Percentiles rank a stretch among this genome's conserved stretches.
Evolutionary conservation across 2,888 invertebrate species (phyloP).

Genomic region (Agrotis ipsilon): DNA sequence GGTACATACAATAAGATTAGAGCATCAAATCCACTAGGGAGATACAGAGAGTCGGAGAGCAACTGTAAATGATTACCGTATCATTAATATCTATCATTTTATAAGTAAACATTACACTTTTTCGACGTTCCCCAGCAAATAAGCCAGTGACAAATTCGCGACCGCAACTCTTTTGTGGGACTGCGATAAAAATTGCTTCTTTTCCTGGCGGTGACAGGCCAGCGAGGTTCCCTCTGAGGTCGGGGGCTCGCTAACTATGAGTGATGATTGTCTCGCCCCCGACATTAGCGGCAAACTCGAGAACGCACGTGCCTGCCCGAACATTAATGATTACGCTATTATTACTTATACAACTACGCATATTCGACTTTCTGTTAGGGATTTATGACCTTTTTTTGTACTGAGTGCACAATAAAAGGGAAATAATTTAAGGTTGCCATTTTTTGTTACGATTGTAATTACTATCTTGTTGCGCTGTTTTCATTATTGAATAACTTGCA

Average conservation of each 20-base stretch:
- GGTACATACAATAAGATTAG: constrained; percentile 34
- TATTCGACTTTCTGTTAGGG: constrained; percentile 52
- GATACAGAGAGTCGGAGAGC: constrained; percentile 31
- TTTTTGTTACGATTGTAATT: constrained; percentile 12
- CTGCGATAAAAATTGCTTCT: constrained; percentile 86
- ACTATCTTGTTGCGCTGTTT: constrained; percentile 10
- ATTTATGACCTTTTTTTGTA: constrained; percentile 56
- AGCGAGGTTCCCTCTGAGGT: constrained; percentile 75
- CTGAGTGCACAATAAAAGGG: constrained; percentile 42
- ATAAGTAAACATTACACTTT: constrained; percentile 76
- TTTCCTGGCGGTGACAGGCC: constrained; percentile 82
- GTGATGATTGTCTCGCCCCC: constrained; percentile 86
- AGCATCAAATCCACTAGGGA: constrained; percentile 38
- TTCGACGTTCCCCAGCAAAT: constrained; percentile 76
- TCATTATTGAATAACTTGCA: too few species aligned
- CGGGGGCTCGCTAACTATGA: constrained; percentile 85
- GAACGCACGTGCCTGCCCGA: constrained; percentile 78
- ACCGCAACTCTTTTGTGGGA: constrained; percentile 88
- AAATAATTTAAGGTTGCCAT: constrained; percentile 20
- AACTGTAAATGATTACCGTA: constrained; percentile 64
- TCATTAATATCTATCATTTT: constrained; percentile 84
- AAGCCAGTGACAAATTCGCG: constrained; percentile 87
- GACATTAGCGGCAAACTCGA: constrained; percentile 75
- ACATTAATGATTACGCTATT: constrained; percentile 79
- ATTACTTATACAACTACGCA: constrained; percentile 66